Conservation (phyloP, 2,113 vertebrate species). For the Ciconia maguari region DNA sequence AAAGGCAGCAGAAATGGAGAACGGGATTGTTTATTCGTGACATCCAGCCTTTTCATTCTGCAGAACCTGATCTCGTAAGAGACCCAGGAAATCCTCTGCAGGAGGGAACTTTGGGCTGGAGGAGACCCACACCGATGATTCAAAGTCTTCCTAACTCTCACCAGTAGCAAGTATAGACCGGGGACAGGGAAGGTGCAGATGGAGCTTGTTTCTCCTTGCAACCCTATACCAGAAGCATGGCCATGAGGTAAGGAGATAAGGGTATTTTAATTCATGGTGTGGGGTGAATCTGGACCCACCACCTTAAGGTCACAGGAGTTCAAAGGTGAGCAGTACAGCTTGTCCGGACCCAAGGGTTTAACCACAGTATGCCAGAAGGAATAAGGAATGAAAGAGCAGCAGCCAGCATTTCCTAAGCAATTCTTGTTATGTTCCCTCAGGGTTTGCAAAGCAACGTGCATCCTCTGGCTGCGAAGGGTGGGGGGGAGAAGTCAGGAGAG, state of each 20-base stretch:
- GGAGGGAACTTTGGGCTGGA: not conserved
- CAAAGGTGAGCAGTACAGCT: not conserved
- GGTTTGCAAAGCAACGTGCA: not conserved
- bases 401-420: not conserved
- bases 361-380: not conserved
- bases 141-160: not conserved
- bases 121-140: rapidly evolving
- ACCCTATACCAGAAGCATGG: not conserved
- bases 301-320: not conserved
- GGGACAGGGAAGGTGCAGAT: not conserved
- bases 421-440: not conserved
- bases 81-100: not conserved
- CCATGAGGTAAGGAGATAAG: not conserved
- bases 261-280: not conserved
- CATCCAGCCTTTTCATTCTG: not conserved
- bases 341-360: not conserved
- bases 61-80: not conserved
- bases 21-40: not conserved
- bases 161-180: rapidly evolving
- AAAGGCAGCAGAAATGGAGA: not conserved
- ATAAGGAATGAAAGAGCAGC: not conserved
- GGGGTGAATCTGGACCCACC: not conserved
- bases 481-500: not conserved
- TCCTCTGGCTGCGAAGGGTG: rapidly evolving
- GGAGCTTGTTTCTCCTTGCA: not conserved